phyloP scores from a whole-genome alignment of 2,797 vertebrate genomes.

The Malacoctenus gilli region DNA sequence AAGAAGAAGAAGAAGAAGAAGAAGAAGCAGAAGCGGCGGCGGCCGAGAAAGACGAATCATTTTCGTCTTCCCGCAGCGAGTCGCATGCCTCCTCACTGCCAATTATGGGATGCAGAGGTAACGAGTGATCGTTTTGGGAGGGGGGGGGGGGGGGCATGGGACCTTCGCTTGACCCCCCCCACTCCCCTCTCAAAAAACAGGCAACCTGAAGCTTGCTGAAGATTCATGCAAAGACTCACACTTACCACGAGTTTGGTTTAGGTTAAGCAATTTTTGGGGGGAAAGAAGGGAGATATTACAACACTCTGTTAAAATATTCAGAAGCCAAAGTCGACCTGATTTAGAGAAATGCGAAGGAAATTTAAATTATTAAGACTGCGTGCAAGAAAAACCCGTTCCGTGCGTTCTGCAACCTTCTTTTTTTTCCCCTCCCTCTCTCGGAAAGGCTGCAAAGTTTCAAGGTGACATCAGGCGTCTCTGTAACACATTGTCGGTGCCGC shows the following conservation, averaged over 20 bases:
- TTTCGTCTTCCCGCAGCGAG: no score
- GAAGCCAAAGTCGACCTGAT: constrained; percentile 64
- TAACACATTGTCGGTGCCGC: no score
- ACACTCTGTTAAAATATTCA: constrained; percentile 83
- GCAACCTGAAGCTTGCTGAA: constrained; percentile 87
- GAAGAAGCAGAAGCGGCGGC: no score
- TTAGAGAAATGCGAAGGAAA: constrained; percentile 20
- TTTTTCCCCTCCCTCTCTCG: background rate
- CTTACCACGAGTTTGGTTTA: constrained; percentile 95
- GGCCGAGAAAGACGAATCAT: no score
- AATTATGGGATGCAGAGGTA: no score
- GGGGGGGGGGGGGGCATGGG: no score
- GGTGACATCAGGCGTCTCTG: constrained; percentile 14
- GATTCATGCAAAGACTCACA: constrained; percentile 96
- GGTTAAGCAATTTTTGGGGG: constrained; percentile 92
- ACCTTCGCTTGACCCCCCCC: no score
- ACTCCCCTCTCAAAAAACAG: no score
- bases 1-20: no score
- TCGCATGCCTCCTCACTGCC: no score
- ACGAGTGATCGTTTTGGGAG: no score
- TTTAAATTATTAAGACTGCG: constrained; percentile 15
- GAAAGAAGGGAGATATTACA: constrained; percentile 87
- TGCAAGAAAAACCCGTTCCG: constrained; percentile 7
- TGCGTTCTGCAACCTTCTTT: constrained; percentile 1
- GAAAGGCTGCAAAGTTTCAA: constrained; percentile 3